Evolutionary conservation across 2,888 invertebrate species (phyloP).

Genomic region (Ormyrus thymus): DNA sequence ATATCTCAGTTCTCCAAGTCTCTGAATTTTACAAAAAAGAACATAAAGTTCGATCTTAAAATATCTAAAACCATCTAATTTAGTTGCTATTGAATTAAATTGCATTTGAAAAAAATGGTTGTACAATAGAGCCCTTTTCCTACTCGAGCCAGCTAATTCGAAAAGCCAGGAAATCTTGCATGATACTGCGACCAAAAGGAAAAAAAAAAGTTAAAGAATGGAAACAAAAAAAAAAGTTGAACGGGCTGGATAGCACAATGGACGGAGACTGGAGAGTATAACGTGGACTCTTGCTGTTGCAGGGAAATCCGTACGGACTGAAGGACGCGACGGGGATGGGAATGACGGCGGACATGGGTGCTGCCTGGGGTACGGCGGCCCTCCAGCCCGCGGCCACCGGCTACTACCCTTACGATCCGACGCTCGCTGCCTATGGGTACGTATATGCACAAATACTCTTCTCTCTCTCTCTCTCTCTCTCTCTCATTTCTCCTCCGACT

Average conservation of each 20-base stretch:
- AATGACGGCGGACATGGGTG: conserved; percentile 88
- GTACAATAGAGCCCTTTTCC: too few species aligned
- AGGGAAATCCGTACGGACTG: conserved; percentile 93
- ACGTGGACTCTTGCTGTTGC: conserved; percentile 74
- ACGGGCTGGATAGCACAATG: neutral
- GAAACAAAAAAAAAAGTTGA: neutral
- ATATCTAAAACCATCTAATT: too few species aligned
- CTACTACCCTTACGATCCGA: conserved; percentile 95
- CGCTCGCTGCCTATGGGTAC: conserved; percentile 95
- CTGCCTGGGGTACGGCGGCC: conserved; percentile 93
- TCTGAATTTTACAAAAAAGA: too few species aligned
- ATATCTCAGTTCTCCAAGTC: too few species aligned
- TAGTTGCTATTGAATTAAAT: too few species aligned
- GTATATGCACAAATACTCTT: conserved; percentile 71
- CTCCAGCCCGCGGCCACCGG: conserved; percentile 90
- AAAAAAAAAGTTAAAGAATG: too few species aligned
- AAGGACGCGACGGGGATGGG: conserved; percentile 84
- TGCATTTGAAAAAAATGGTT: too few species aligned
- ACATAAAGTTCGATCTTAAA: too few species aligned
- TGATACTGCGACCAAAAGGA: too few species aligned
- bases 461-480: conserved; percentile 30
- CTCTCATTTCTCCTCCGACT: conserved; percentile 14
- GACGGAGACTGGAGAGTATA: conserved; percentile 9
- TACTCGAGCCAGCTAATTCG: too few species aligned
- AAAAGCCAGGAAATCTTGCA: too few species aligned